These are phyloP conservation scores for Zaprionus africanus DNA, from an alignment of 1,140 invertebrate species.

Conservation along the genomic window DNA sequence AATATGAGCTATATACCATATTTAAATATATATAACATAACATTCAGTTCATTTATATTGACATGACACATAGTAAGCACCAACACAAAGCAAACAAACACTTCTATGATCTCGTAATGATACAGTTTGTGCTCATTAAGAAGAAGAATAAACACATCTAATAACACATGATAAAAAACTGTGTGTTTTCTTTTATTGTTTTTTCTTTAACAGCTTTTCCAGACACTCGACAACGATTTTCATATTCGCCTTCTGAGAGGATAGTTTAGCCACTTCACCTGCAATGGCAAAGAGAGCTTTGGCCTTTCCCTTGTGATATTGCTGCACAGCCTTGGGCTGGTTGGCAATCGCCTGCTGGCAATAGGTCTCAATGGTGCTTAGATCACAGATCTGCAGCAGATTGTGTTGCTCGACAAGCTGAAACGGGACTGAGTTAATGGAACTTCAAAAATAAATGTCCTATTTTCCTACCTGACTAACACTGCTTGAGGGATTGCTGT, in stretches of 20 bases:
- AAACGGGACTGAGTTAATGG: conserved; percentile 2
- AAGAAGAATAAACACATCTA: conserved; percentile 51
- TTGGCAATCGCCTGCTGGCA: conserved; percentile 88
- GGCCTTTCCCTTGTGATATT: conserved; percentile 89
- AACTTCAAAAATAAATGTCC: conserved; percentile 14
- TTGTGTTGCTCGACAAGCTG: conserved; percentile 88
- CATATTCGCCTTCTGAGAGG: conserved; percentile 89
- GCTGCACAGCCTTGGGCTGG: conserved; percentile 88
- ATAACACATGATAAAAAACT: conserved; percentile 39
- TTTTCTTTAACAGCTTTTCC: conserved; percentile 84
- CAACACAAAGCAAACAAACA: conserved; percentile 35
- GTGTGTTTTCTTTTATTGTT: conserved; percentile 22
- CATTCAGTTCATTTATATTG: conserved; percentile 61
- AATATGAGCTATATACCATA: conserved; percentile 22
- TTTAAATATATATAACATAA: conserved; percentile 27
- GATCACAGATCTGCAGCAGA: conserved; percentile 88
- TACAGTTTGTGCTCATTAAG: conserved; percentile 56
- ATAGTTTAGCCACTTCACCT: conserved; percentile 86
- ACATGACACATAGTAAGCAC: conserved; percentile 66
- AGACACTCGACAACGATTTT: conserved; percentile 86
- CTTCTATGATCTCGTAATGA: conserved; percentile 48
- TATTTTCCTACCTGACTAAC: conserved; percentile 76
- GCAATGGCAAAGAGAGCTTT: conserved; percentile 88
- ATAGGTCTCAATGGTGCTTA: conserved; percentile 86
- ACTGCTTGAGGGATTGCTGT: conserved; percentile 84